These are phyloP conservation scores for Epinephelus awoara DNA, from an alignment of 2,797 vertebrate genomes.

Conservation along the genomic window DNA sequence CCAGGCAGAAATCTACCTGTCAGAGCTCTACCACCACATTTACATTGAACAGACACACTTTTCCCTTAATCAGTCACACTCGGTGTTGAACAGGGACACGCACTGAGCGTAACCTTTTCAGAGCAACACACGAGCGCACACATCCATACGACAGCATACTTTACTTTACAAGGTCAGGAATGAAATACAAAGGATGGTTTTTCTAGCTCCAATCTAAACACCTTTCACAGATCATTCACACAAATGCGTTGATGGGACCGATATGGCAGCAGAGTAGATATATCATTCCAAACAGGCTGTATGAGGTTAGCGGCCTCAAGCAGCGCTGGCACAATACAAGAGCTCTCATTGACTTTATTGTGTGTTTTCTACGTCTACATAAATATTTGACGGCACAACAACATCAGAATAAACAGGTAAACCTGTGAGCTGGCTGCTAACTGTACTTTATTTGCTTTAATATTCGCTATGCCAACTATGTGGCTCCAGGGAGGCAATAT, in stretches of 20 bases:
- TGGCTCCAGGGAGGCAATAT: not conserved
- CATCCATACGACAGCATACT: slow-evolving; percentile 60
- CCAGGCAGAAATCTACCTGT: slow-evolving; percentile 31
- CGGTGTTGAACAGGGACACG: slow-evolving; percentile 36
- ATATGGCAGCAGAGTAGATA: slow-evolving; percentile 15
- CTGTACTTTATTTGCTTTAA: slow-evolving; percentile 4
- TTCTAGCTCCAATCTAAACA: slow-evolving; percentile 50
- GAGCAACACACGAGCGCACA: slow-evolving; percentile 41
- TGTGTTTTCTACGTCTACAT: slow-evolving; percentile 3
- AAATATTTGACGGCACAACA: slow-evolving; percentile 24
- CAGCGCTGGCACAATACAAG: slow-evolving; percentile 1
- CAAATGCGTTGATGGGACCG: slow-evolving; percentile 21
- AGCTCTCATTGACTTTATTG: not conserved
- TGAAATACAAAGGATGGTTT: slow-evolving; percentile 45
- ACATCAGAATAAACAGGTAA: slow-evolving; percentile 7
- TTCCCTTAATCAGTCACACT: slow-evolving; percentile 66
- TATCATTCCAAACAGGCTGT: slow-evolving; percentile 23
- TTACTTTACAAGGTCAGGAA: slow-evolving; percentile 75
- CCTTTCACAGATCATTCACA: slow-evolving; percentile 40
- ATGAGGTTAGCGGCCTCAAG: slow-evolving; percentile 13
- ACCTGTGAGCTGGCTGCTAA: not conserved
- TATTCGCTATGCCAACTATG: not conserved
- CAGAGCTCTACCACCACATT: slow-evolving; percentile 44
- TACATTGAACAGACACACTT: slow-evolving; percentile 69
- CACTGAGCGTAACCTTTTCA: slow-evolving; percentile 39